A percentile compares a stretch with the other conserved stretches of the same genome.
Conservation (phyloP, 2,888 invertebrate species). For the Slavum lentiscoides region DNA sequence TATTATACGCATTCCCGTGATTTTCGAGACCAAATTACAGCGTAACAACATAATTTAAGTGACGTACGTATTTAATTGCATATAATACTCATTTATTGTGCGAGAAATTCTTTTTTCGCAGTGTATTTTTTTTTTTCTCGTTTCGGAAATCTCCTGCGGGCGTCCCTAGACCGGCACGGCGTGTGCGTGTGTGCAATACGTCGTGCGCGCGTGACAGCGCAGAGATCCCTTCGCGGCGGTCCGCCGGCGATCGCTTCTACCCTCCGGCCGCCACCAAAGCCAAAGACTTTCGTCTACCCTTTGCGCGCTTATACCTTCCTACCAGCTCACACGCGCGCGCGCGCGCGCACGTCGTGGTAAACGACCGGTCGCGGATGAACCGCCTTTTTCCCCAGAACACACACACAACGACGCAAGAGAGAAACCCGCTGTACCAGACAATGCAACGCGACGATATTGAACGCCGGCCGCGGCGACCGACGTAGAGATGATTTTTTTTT, state of each 20-base stretch:
- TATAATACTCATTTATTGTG: too few relatives aligned
- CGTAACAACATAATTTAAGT: too few relatives aligned
- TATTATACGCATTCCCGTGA: too few relatives aligned
- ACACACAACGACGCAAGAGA: not conserved
- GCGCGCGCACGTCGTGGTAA: not conserved
- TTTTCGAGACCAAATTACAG: too few relatives aligned
- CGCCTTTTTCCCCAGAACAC: slow-evolving; percentile 18
- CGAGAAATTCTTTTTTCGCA: too few relatives aligned
- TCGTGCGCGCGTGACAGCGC: not conserved
- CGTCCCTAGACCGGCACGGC: too few relatives aligned
- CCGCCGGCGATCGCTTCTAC: not conserved
- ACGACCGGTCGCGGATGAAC: not conserved
- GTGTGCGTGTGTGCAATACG: not conserved
- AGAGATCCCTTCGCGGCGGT: not conserved
- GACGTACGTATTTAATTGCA: too few relatives aligned
- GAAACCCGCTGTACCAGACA: slow-evolving; percentile 7
- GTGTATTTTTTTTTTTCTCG: too few relatives aligned
- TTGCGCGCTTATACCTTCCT: too few relatives aligned
- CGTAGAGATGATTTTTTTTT: slow-evolving; percentile 10
- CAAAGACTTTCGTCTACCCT: too few relatives aligned
- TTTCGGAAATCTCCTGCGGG: too few relatives aligned
- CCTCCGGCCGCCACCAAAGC: too few relatives aligned
- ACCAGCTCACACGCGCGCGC: not conserved
- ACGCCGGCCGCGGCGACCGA: not conserved
- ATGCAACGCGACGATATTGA: slow-evolving; percentile 40